Evolutionary conservation across 2,113 vertebrate genomes (phyloP).

Genomic region (Ia io): DNA sequence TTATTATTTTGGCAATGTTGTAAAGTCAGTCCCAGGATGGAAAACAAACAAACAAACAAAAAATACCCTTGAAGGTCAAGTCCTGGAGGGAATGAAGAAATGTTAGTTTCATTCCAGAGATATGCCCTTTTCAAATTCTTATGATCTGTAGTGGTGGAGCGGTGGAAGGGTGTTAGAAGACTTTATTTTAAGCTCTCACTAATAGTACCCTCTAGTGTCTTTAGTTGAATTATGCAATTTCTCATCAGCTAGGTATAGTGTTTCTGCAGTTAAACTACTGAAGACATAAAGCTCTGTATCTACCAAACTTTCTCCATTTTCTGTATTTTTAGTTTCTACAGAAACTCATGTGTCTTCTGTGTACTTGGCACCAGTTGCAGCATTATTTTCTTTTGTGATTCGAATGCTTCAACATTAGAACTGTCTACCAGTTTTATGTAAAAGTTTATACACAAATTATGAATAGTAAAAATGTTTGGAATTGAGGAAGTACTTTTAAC

Average conservation of each 20-base stretch:
- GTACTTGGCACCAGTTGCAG: background rate
- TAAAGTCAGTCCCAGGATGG: background rate
- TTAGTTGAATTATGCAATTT: background rate
- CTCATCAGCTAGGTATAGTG: background rate
- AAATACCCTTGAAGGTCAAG: background rate
- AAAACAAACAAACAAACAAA: background rate
- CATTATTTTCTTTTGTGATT: background rate
- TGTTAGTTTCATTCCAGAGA: conserved; percentile 40
- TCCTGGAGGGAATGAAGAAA: background rate
- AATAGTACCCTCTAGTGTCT: conserved; percentile 63
- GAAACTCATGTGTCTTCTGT: background rate
- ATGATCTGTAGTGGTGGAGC: background rate
- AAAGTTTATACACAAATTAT: background rate
- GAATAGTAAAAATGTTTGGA: background rate
- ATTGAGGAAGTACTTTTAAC: background rate
- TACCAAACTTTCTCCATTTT: background rate
- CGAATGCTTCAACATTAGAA: background rate
- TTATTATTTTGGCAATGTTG: conserved; percentile 27
- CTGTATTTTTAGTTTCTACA: background rate
- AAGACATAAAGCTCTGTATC: background rate
- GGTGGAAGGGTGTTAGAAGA: background rate
- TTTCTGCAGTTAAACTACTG: background rate
- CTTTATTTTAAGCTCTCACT: conserved; percentile 26
- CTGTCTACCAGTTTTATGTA: background rate
- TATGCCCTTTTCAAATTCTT: conserved; percentile 40